phyloP scores from a whole-genome alignment of 1,140 invertebrate genomes.

The Ceratosolen solmsi region DNA sequence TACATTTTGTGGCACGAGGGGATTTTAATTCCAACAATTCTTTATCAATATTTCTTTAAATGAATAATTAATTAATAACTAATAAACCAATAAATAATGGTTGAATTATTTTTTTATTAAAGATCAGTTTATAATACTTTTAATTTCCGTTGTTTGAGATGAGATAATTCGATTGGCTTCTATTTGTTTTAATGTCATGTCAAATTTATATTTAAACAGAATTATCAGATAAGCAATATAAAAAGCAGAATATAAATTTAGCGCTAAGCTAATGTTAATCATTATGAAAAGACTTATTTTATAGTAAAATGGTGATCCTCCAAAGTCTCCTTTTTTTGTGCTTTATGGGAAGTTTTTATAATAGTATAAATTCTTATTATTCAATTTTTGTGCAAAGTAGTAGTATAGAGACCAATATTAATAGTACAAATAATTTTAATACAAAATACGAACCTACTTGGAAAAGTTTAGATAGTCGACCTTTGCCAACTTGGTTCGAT shows the following conservation, averaged over 20 bases:
- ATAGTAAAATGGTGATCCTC: slow-evolving; percentile 11
- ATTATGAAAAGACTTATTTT: neutral
- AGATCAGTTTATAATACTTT: no score
- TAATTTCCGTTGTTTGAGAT: no score
- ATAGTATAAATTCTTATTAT: no score
- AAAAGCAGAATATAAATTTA: no score
- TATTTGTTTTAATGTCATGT: neutral
- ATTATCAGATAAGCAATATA: neutral
- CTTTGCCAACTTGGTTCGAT: slow-evolving; percentile 91
- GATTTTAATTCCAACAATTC: no score
- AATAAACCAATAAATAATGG: no score
- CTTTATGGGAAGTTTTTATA: slow-evolving; percentile 5
- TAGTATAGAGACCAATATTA: neutral
- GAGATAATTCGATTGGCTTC: neutral
- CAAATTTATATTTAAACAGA: neutral
- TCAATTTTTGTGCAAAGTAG: neutral
- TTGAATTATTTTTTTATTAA: no score
- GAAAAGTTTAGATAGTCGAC: slow-evolving; percentile 87
- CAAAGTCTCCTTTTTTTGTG: neutral
- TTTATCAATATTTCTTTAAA: no score
- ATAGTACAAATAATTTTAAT: neutral
- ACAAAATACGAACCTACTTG: slow-evolving; percentile 80
- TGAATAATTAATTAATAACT: no score
- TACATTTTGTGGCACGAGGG: no score
- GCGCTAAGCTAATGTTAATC: no score